These are phyloP conservation scores for Chloromyia formosa DNA, from an alignment of 2,888 invertebrate genomes.

Conservation along the genomic window DNA sequence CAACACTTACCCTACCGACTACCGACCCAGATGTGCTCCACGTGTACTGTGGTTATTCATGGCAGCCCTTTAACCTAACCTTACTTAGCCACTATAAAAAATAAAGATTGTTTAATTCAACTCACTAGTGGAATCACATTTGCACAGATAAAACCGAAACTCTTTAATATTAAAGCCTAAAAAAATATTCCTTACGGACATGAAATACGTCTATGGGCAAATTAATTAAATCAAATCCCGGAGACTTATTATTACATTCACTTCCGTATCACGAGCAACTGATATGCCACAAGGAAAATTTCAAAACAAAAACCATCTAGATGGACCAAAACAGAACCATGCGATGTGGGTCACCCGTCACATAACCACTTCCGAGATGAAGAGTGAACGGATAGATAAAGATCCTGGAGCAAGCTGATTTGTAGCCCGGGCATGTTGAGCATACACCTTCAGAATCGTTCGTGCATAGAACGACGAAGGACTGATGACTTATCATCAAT, in stretches of 20 bases:
- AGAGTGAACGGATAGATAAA: neutral
- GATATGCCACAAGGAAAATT: neutral
- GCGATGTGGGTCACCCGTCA: neutral
- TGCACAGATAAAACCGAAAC: too few species aligned
- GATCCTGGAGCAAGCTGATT: conserved; percentile 18
- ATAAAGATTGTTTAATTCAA: too few species aligned
- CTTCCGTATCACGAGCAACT: conserved; percentile 7
- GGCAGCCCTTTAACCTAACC: too few species aligned
- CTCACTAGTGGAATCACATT: too few species aligned
- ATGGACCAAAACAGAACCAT: neutral
- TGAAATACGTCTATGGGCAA: too few species aligned
- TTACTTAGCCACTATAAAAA: too few species aligned
- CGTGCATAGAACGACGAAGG: neutral
- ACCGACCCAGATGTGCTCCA: too few species aligned
- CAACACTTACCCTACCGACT: too few species aligned
- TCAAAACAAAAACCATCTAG: too few species aligned
- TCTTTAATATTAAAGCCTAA: too few species aligned
- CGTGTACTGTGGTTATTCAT: too few species aligned
- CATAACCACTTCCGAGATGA: neutral
- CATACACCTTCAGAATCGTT: neutral
- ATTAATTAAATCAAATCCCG: conserved; percentile 7
- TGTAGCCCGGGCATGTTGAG: conserved; percentile 30
- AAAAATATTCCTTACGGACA: too few species aligned
- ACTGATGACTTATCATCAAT: conserved; percentile 47
- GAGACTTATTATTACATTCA: conserved; percentile 7